phyloP scores from a whole-genome alignment of 2,113 vertebrate genomes.

The Pampusana beccarii region DNA sequence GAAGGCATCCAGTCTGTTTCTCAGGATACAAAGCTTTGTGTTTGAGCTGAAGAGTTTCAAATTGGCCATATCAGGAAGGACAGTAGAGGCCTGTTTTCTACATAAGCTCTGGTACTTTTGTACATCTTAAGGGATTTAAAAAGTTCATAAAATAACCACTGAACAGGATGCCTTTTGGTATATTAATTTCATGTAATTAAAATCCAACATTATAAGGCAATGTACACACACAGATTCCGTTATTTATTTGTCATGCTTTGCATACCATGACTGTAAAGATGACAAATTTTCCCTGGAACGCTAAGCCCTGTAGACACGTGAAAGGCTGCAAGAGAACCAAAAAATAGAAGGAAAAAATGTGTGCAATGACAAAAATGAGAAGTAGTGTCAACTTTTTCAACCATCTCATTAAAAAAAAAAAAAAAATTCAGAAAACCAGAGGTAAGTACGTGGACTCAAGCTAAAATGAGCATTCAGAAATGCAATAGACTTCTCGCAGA shows the following conservation, averaged over 20 bases:
- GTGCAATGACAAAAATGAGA: neutral
- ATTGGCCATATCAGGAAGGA: neutral
- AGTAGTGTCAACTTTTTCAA: neutral
- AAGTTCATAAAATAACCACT: neutral
- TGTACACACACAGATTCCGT: neutral
- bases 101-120: neutral
- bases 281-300: neutral
- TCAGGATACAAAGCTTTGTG: neutral
- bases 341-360: neutral
- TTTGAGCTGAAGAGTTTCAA: neutral
- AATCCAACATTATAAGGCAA: neutral
- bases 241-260: neutral
- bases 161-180: neutral
- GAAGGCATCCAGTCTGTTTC: neutral
- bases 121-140: neutral
- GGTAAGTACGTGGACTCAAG: accelerated
- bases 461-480: neutral
- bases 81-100: neutral
- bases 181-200: neutral
- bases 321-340: neutral
- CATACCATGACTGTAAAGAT: neutral
- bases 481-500: accelerated
- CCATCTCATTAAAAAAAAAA: neutral
- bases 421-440: neutral
- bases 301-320: neutral